These are phyloP conservation scores for Rhagoletis zephyria DNA, from an alignment of 1,140 invertebrate genomes.

Conservation along the genomic window DNA sequence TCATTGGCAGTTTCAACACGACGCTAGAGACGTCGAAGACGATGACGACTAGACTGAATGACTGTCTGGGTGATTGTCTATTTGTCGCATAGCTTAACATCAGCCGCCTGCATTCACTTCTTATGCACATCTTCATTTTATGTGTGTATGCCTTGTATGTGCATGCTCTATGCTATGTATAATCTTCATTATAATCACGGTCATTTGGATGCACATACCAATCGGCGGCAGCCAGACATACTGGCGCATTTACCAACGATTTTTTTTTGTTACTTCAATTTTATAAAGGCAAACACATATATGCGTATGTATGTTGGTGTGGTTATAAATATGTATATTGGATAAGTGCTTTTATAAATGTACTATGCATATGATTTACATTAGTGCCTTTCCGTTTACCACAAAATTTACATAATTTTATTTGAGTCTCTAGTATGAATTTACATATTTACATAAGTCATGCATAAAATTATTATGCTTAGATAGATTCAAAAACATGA, in stretches of 20 bases:
- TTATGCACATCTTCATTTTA: not conserved
- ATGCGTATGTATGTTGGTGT: not conserved
- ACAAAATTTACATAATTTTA: constrained; percentile 45
- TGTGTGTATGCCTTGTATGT: not conserved
- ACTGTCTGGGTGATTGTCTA: not conserved
- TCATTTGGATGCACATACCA: not conserved
- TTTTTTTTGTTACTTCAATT: not conserved
- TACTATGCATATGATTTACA: not conserved
- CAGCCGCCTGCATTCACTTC: not conserved
- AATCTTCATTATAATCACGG: constrained; percentile 28
- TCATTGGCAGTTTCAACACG: constrained; percentile 8
- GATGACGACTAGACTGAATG: not conserved
- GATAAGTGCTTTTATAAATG: not conserved
- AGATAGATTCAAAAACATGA: too few species aligned
- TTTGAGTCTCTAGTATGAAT: not conserved
- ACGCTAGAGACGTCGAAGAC: too few species aligned
- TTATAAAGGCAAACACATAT: constrained; percentile 7
- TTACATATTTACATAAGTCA: not conserved
- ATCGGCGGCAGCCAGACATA: constrained; percentile 4
- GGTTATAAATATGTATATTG: not conserved
- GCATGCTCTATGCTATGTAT: not conserved
- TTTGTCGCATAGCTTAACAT: not conserved
- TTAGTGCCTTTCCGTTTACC: constrained; percentile 22
- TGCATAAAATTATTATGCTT: not conserved
- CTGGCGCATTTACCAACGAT: constrained; percentile 24